Percentiles rank a stretch among this genome's conserved stretches.
Evolutionary conservation across 2,797 vertebrate genomes (phyloP).

Genomic region (Adrianichthys oophorus): DNA sequence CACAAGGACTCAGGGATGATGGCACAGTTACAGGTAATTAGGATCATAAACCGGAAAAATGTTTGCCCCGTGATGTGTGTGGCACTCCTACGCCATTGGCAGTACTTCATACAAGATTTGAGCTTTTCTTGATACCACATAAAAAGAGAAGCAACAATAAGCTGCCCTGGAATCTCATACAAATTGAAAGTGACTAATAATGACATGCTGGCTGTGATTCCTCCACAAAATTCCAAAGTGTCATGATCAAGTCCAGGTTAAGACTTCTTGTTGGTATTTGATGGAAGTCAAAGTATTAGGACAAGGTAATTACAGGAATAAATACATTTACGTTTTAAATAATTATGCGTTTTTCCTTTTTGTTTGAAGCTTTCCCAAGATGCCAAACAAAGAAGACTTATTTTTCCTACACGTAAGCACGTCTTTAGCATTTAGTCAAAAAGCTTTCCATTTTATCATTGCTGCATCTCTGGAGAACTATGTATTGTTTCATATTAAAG

Average conservation of each 20-base stretch:
- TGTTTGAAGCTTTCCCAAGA: too few relatives aligned
- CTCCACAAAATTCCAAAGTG: background rate
- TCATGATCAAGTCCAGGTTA: background rate
- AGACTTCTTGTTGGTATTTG: background rate
- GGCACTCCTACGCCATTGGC: slow-evolving; percentile 46
- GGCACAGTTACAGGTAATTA: slow-evolving; percentile 76
- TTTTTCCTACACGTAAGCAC: too few relatives aligned
- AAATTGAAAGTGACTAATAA: slow-evolving; percentile 3
- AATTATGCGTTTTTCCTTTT: too few relatives aligned
- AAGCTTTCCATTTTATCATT: too few relatives aligned
- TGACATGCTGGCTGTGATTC: too few relatives aligned
- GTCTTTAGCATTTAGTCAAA: too few relatives aligned
- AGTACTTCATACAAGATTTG: slow-evolving; percentile 42
- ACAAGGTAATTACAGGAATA: too few relatives aligned
- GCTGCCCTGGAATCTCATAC: background rate
- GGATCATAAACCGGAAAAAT: slow-evolving; percentile 74
- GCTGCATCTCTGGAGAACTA: too few relatives aligned
- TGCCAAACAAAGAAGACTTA: too few relatives aligned
- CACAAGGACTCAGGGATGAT: slow-evolving; percentile 72
- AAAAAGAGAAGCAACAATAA: background rate
- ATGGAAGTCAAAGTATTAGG: background rate
- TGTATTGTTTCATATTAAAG: too few relatives aligned
- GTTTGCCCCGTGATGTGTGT: slow-evolving; percentile 64
- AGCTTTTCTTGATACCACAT: slow-evolving; percentile 13
- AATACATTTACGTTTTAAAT: too few relatives aligned